Conservation (phyloP, 2,888 invertebrate genomes). For the Drosophila macrospina region DNA sequence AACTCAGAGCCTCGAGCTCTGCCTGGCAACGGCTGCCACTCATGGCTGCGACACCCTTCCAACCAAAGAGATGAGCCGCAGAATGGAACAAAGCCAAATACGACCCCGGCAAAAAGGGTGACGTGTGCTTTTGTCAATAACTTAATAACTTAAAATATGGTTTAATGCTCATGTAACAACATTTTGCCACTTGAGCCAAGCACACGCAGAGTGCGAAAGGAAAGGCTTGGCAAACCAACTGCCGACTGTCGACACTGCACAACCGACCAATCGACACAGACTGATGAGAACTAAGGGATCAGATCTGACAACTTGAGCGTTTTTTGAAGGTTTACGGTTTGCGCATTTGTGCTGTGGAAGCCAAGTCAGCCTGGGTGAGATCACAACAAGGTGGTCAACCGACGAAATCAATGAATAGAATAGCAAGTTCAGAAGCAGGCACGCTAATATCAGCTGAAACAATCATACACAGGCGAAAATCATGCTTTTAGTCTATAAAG, state of each 20-base stretch:
- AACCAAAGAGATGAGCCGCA: conserved; percentile 2
- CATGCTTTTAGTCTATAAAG: too few relatives aligned
- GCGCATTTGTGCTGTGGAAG: background rate
- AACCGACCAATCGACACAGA: conserved; percentile 16
- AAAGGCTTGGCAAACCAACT: conserved; percentile 47
- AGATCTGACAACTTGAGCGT: conserved; percentile 37
- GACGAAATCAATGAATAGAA: too few relatives aligned
- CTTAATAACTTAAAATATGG: conserved; percentile 82
- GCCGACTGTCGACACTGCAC: conserved; percentile 14
- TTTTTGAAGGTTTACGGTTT: conserved; percentile 15
- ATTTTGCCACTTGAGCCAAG: conserved; percentile 78
- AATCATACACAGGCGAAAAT: too few relatives aligned
- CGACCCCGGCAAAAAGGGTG: conserved; percentile 59
- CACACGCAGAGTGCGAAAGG: conserved; percentile 48
- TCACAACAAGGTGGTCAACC: too few relatives aligned
- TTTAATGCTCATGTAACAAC: conserved; percentile 79
- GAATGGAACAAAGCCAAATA: conserved; percentile 11
- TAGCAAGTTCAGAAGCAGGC: too few relatives aligned
- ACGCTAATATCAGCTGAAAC: too few relatives aligned
- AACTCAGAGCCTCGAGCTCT: conserved; percentile 13
- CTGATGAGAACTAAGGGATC: conserved; percentile 29
- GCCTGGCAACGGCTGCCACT: conserved; percentile 52
- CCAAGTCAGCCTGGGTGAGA: too few relatives aligned
- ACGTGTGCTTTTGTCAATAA: conserved; percentile 79
- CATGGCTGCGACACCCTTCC: conserved; percentile 28